These are phyloP conservation scores for Penelope pileata DNA, from an alignment of 2,113 vertebrate species.

Conservation along the genomic window DNA sequence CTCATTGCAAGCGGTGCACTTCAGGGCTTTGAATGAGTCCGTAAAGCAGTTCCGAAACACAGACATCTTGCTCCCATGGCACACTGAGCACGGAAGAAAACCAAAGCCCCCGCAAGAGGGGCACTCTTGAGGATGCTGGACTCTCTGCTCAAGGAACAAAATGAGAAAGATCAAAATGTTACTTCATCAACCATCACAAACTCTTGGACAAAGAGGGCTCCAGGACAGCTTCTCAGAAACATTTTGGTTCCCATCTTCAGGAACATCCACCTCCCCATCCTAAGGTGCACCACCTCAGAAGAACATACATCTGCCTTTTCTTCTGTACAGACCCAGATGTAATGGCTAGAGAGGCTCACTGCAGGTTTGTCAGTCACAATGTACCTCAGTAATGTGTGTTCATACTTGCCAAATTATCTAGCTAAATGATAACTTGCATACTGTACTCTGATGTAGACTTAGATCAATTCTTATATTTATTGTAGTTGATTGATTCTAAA, in stretches of 20 bases:
- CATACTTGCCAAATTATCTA: not conserved
- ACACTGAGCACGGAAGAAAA: slow-evolving; percentile 93
- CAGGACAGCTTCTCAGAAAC: not conserved
- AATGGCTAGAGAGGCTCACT: not conserved
- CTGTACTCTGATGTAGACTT: not conserved
- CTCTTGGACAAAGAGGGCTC: not conserved
- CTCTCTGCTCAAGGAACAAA: slow-evolving; percentile 80
- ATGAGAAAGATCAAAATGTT: not conserved
- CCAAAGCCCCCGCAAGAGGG: slow-evolving; percentile 92
- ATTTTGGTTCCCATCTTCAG: not conserved
- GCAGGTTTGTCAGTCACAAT: not conserved
- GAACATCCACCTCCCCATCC: not conserved
- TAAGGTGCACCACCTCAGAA: not conserved
- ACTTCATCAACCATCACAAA: not conserved
- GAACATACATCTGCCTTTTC: not conserved
- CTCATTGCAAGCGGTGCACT: slow-evolving; percentile 97
- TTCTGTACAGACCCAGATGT: not conserved
- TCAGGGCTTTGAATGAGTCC: slow-evolving; percentile 97
- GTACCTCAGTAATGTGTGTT: not conserved
- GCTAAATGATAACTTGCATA: not conserved
- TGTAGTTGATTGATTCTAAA: not conserved
- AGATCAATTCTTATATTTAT: not conserved
- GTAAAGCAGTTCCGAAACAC: slow-evolving; percentile 98
- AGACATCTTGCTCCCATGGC: slow-evolving; percentile 99
- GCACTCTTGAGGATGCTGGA: slow-evolving; percentile 92